Evolutionary conservation across 2,888 invertebrate genomes (phyloP), one percentile per base, ranked within the genome.

Genomic region (Nebria brevicollis): DNA sequence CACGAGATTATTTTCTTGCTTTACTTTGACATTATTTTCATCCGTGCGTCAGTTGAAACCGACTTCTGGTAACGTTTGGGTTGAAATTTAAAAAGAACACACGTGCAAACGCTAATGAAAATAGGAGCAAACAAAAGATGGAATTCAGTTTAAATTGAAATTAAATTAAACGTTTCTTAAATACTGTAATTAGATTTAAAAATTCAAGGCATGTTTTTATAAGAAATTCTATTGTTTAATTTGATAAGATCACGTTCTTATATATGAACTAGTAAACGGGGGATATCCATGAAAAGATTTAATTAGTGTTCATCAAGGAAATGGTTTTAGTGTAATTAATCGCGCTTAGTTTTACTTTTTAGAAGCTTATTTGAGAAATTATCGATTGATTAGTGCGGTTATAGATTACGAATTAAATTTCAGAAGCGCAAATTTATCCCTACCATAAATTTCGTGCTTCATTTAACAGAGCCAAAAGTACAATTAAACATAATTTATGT

Each of bases 71-170:
- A 20, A 66, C 64, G 66, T 66, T 66, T 78, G 2, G 7, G 78
- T 73, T 43, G 78, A 72, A 78, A 64, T 73, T 72, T 78, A 78
- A 78, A 54, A 78, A 78, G 78, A 78, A 66, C 26, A 64, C 13
- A 54, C 54, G 8, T 65, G 72, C 72, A 13, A 70, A 70, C 34
- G 42, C 41, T 78, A 78, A 78, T 78, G 78, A 66, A 78, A 78
- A 72, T 78, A 54, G 66, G 65, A 65, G 73, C 54, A 54, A 8
- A 54, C 54, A 54, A 54, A 54, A 54, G 54, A 54, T 54, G 54
- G 54, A 54, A 54, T 54, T 34, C 34, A 2, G 34, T 34, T 54
- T 54, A 54, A 54, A 54, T 54, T 54, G 54, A 54, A 54, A 7
- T 54, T 54, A 54, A 54, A 54, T 13, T 54, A 54, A 54, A 13